phyloP scores from a whole-genome alignment of 1,140 invertebrate species.

The Lasioglossum albipes region DNA sequence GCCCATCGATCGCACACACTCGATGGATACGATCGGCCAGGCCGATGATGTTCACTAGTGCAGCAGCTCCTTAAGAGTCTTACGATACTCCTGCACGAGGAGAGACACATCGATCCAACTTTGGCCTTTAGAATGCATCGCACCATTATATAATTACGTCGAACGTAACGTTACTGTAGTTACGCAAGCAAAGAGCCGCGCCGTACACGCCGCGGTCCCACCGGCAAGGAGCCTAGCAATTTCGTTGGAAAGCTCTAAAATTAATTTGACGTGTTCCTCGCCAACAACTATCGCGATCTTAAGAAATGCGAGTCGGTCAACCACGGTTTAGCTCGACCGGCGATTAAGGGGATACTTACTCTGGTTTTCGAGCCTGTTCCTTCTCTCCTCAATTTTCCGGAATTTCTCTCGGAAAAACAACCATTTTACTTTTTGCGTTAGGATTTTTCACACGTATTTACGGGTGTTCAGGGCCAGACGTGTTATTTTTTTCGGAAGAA shows the following conservation, averaged over 20 bases:
- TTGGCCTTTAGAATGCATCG: constrained; percentile 47
- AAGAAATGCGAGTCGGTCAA: neutral
- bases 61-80: constrained; percentile 22
- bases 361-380: no score
- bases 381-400: no score
- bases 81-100: constrained; percentile 18
- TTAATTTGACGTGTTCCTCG: neutral
- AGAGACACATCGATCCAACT: constrained; percentile 46
- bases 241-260: constrained; percentile 16
- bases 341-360: no score
- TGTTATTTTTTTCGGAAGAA: no score
- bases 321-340: no score
- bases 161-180: constrained; percentile 43
- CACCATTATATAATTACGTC: constrained; percentile 48
- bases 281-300: neutral
- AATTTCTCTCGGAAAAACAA: no score
- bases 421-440: no score
- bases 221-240: neutral
- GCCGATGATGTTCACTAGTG: neutral
- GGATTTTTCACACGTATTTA: no score
- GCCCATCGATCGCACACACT: constrained; percentile 23
- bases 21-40: neutral
- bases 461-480: no score
- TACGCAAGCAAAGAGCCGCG: constrained; percentile 20
- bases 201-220: neutral